phyloP scores from a whole-genome alignment of 2,113 vertebrate genomes.

The Hiodon alosoides region DNA sequence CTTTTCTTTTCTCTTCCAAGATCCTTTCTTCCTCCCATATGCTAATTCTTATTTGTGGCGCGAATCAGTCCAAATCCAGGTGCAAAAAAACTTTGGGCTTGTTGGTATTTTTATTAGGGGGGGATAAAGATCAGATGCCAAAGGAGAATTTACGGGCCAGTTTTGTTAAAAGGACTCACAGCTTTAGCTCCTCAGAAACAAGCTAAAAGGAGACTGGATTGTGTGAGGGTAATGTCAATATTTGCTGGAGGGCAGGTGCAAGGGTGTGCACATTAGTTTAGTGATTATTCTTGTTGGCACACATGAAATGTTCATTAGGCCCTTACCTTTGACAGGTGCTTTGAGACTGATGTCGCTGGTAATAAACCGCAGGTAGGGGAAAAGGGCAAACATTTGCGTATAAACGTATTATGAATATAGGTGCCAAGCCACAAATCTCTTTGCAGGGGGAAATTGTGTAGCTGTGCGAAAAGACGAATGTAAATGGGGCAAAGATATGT shows the following conservation, averaged over 20 bases:
- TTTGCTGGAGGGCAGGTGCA: slow-evolving; percentile 69
- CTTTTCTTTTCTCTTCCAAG: slow-evolving; percentile 61
- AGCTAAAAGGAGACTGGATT: slow-evolving; percentile 45
- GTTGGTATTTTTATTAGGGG: slow-evolving; percentile 64
- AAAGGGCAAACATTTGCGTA: slow-evolving; percentile 49
- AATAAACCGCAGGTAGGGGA: slow-evolving; percentile 32
- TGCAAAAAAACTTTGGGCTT: slow-evolving; percentile 61
- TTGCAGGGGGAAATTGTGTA: background rate
- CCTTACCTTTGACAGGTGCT: slow-evolving; percentile 29
- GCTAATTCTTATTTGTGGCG: slow-evolving; percentile 74
- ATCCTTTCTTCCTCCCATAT: slow-evolving; percentile 76
- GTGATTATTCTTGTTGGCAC: slow-evolving; percentile 39
- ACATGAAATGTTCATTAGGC: slow-evolving; percentile 35
- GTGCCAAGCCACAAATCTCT: background rate
- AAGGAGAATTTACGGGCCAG: slow-evolving; percentile 56
- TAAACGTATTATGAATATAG: slow-evolving; percentile 6
- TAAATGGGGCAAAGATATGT: background rate
- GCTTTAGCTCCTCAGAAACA: slow-evolving; percentile 61
- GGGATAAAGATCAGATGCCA: slow-evolving; percentile 38
- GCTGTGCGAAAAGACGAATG: background rate
- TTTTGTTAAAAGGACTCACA: slow-evolving; percentile 76
- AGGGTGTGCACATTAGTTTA: slow-evolving; percentile 34
- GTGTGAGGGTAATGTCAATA: slow-evolving; percentile 60
- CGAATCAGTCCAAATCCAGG: slow-evolving; percentile 77
- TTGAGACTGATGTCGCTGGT: slow-evolving; percentile 39